Evolutionary conservation across 1,140 invertebrate genomes (phyloP).

Genomic region (Drosophila sechellia): DNA sequence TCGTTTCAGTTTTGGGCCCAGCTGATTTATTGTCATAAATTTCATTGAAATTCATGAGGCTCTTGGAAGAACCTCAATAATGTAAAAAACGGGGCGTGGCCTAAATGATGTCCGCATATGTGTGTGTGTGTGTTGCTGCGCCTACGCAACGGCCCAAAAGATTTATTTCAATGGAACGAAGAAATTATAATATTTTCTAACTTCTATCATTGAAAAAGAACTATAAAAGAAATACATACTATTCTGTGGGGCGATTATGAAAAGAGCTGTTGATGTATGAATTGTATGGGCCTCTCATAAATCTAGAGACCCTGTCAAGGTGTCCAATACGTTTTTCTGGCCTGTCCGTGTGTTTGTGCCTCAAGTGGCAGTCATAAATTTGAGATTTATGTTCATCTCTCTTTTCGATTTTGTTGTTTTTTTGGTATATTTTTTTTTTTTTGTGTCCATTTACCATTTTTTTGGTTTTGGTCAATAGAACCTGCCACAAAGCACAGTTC

Average conservation of each 20-base stretch:
- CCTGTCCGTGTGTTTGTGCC: conserved; percentile 33
- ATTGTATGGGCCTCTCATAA: conserved; percentile 66
- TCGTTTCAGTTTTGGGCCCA: conserved; percentile 32
- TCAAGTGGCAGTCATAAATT: conserved; percentile 76
- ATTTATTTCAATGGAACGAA: conserved; percentile 69
- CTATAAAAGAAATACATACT: conserved; percentile 47
- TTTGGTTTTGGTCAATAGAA: conserved; percentile 53
- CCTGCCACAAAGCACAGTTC: conserved; percentile 41
- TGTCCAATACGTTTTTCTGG: conserved; percentile 31
- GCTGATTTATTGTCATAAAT: conserved; percentile 58
- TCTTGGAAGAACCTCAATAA: conserved; percentile 38
- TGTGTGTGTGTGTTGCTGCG: conserved; percentile 18
- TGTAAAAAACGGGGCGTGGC: conserved; percentile 44
- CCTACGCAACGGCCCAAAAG: conserved; percentile 48
- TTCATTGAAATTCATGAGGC: conserved; percentile 57
- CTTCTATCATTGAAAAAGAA: conserved; percentile 39
- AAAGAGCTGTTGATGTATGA: conserved; percentile 79
- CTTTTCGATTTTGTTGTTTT: conserved; percentile 21
- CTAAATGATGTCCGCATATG: conserved; percentile 27
- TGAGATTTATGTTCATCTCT: conserved; percentile 73
- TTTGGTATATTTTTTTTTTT: not conserved
- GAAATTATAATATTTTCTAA: conserved; percentile 75
- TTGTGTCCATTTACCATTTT: conserved; percentile 23
- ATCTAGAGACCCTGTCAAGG: conserved; percentile 65
- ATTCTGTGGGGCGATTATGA: conserved; percentile 68